phyloP scores from a whole-genome alignment of 2,888 invertebrate genomes.

The Lysandra coridon region DNA sequence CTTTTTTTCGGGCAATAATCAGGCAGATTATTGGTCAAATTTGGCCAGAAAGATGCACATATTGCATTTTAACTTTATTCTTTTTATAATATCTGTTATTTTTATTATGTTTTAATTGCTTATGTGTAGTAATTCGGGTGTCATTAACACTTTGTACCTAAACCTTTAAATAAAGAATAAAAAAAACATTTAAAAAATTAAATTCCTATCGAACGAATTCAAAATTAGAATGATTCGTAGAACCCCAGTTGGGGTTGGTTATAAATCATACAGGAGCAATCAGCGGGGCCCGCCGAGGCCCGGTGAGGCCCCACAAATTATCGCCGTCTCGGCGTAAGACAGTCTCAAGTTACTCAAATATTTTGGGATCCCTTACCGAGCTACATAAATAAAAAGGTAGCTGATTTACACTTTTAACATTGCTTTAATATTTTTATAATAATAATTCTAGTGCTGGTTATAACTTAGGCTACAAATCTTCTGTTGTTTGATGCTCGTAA shows the following conservation, averaged over 20 bases:
- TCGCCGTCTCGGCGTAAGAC: slow-evolving; percentile 69
- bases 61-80: too few species aligned
- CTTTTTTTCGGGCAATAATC: too few species aligned
- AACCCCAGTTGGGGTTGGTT: slow-evolving; percentile 71
- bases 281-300: slow-evolving; percentile 46
- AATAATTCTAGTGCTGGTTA: too few species aligned
- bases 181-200: background rate
- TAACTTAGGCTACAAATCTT: too few species aligned
- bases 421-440: background rate
- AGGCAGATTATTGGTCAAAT: too few species aligned
- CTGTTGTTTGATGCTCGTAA: too few species aligned
- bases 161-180: background rate
- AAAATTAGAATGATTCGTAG: slow-evolving; percentile 72
- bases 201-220: slow-evolving; percentile 56
- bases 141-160: background rate
- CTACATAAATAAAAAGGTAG: background rate
- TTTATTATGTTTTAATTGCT: too few species aligned
- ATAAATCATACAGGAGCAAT: slow-evolving; percentile 77
- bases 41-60: too few species aligned
- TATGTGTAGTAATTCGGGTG: too few species aligned
- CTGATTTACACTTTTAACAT: background rate
- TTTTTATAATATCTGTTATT: too few species aligned
- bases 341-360: slow-evolving; percentile 75
- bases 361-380: slow-evolving; percentile 64
- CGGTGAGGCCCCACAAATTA: slow-evolving; percentile 67